Evolutionary conservation across 1,140 invertebrate species (phyloP).

Genomic region (Bombus terrestris): DNA sequence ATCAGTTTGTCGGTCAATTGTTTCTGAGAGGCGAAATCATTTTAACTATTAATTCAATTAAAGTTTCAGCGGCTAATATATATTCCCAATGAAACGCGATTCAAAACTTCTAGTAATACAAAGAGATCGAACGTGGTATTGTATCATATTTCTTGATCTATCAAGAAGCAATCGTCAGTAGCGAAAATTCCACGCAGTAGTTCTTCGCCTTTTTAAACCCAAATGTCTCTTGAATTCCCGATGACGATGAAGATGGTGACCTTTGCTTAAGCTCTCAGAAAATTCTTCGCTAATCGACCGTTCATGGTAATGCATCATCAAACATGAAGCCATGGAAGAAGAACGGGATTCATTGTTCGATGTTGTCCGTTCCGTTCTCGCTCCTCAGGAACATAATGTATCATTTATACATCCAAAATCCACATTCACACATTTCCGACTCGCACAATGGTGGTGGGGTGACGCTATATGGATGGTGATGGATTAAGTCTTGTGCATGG

Average conservation of each 20-base stretch:
- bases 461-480: slow-evolving; percentile 75
- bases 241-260: neutral
- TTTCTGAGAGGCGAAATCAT: too few species aligned
- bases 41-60: neutral
- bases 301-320: slow-evolving; percentile 31
- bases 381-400: slow-evolving; percentile 62
- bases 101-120: slow-evolving; percentile 19
- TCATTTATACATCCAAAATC: slow-evolving; percentile 51
- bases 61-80: neutral
- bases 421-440: slow-evolving; percentile 57
- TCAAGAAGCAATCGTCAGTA: slow-evolving; percentile 7
- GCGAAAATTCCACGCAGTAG: neutral
- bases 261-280: slow-evolving; percentile 14
- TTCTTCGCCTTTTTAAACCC: slow-evolving; percentile 14
- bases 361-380: slow-evolving; percentile 15
- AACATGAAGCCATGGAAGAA: slow-evolving; percentile 25
- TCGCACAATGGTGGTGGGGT: slow-evolving; percentile 70
- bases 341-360: slow-evolving; percentile 11
- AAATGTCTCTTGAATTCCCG: neutral
- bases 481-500: slow-evolving; percentile 81
- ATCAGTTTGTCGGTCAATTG: neutral
- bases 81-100: neutral
- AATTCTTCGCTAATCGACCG: neutral
- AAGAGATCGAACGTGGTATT: slow-evolving; percentile 12
- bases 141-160: neutral